These are phyloP conservation scores for Nerophis lumbriciformis DNA, from an alignment of 2,113 vertebrate species.

Conservation along the genomic window DNA sequence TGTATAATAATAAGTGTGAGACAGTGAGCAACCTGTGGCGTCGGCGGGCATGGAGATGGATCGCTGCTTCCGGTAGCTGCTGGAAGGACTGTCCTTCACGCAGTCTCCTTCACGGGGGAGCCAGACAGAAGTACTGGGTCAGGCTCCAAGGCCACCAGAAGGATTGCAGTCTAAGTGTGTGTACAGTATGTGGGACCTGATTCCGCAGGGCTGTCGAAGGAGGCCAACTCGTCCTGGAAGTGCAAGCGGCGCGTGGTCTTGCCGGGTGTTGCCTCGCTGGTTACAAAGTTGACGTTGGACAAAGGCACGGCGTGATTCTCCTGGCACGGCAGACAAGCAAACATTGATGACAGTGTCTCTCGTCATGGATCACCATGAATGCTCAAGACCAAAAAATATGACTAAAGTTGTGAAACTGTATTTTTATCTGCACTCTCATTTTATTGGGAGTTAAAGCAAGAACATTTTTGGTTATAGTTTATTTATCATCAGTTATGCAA, in stretches of 20 bases:
- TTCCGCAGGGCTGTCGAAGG: conserved; percentile 58
- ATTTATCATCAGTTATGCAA: too few species aligned
- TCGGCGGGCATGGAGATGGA: conserved; percentile 72
- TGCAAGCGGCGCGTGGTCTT: conserved; percentile 69
- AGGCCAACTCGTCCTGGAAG: conserved; percentile 68
- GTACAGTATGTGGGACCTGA: conserved; percentile 60
- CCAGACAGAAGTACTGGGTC: conserved; percentile 7
- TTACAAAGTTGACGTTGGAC: conserved; percentile 73
- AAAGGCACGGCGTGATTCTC: conserved; percentile 84
- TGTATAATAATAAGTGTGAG: conserved; percentile 2
- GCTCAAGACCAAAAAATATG: too few species aligned
- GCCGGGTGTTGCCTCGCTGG: conserved; percentile 51
- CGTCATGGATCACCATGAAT: too few species aligned
- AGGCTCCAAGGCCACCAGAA: conserved; percentile 10
- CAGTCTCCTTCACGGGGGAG: conserved; percentile 48
- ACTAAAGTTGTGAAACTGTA: too few species aligned
- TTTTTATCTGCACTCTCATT: too few species aligned
- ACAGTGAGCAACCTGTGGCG: conserved; percentile 59
- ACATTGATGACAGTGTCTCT: not conserved
- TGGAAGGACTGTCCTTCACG: conserved; percentile 61
- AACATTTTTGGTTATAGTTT: too few species aligned
- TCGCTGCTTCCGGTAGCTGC: conserved; percentile 61
- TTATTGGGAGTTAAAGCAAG: too few species aligned
- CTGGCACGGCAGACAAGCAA: conserved; percentile 50
- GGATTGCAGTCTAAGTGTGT: not conserved